These are phyloP conservation scores for Dipodomys ordii DNA, from an alignment of 2,113 vertebrate genomes.

Conservation along the genomic window DNA sequence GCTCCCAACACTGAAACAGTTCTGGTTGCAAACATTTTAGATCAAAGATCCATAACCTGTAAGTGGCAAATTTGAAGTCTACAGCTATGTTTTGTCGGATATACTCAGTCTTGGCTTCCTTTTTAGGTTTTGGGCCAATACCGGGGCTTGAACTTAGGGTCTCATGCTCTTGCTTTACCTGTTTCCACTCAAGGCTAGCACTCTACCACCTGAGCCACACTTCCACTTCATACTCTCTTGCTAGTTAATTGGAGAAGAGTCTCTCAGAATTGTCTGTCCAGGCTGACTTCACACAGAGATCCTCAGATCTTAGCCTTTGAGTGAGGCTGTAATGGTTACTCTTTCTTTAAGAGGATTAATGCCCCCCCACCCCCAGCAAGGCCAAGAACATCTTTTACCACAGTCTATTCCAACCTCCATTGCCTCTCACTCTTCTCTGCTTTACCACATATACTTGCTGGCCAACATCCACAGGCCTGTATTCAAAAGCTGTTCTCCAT, in stretches of 20 bases:
- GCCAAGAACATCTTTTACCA: not conserved
- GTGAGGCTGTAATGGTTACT: not conserved
- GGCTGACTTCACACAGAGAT: too few relatives aligned
- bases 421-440: not conserved
- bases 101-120: not conserved
- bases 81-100: not conserved
- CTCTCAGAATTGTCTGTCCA: too few relatives aligned
- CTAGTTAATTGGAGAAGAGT: too few relatives aligned
- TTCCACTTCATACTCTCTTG: too few relatives aligned
- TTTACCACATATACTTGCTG: too few relatives aligned
- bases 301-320: too few relatives aligned
- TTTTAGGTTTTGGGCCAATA: not conserved
- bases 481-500: not conserved
- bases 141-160: too few relatives aligned
- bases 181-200: too few relatives aligned
- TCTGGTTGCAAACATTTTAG: not conserved
- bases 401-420: not conserved
- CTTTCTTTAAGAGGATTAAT: not conserved
- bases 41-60: not conserved
- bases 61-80: not conserved
- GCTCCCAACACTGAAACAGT: not conserved
- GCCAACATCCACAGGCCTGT: not conserved
- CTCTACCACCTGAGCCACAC: too few relatives aligned
- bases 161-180: too few relatives aligned
- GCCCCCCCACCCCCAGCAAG: too few relatives aligned